A percentile compares a stretch with the other conserved stretches of the same genome.
These are phyloP conservation scores for Embiotoca jacksoni DNA, from an alignment of 2,113 vertebrate species.

Conservation along the genomic window DNA sequence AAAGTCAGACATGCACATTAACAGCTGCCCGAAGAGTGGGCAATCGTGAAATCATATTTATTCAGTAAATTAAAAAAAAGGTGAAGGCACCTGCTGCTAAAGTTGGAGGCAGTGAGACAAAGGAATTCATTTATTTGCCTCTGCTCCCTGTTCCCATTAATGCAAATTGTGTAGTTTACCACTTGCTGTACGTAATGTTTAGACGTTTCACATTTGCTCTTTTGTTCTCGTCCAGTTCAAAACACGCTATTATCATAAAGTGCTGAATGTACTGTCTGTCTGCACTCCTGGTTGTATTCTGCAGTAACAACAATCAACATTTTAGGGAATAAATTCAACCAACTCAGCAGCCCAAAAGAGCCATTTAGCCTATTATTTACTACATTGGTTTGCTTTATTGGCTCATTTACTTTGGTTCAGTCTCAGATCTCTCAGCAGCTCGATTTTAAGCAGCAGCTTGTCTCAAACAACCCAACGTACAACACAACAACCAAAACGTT, in stretches of 20 bases:
- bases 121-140: neutral
- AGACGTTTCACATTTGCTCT: neutral
- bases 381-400: neutral
- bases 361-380: neutral
- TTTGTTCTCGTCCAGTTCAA: neutral
- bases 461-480: too few species aligned
- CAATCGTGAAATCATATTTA: neutral
- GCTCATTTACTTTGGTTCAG: neutral
- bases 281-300: neutral
- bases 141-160: neutral
- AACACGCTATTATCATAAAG: neutral
- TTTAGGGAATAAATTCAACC: neutral
- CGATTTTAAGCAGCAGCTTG: neutral
- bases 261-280: neutral
- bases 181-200: neutral
- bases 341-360: neutral
- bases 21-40: conserved; percentile 23
- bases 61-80: conserved; percentile 18
- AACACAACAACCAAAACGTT: too few species aligned
- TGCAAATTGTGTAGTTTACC: neutral
- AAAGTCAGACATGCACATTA: conserved; percentile 22
- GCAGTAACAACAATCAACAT: too few species aligned
- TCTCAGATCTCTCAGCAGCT: neutral
- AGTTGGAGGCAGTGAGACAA: neutral
- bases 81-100: conserved; percentile 18